Conservation (phyloP, 2,113 vertebrate genomes). For the Gambusia holbrooki region DNA sequence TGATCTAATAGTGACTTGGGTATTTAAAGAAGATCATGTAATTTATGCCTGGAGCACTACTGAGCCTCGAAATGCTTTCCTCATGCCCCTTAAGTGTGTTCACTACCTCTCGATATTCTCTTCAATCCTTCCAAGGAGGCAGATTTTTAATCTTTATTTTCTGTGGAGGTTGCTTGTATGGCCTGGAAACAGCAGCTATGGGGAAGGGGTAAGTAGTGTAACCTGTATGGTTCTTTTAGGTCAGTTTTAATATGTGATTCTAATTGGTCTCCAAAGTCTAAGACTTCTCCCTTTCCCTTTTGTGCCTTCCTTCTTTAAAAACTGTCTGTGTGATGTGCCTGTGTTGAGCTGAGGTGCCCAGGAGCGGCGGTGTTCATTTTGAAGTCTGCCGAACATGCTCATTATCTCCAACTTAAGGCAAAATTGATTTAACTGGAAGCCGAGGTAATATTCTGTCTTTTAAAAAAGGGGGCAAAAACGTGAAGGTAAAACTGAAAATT, state of each 20-base stretch:
- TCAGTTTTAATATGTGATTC: constrained; percentile 72
- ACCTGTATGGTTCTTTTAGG: constrained; percentile 47
- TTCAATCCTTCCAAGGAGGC: constrained; percentile 46
- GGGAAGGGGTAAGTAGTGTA: not conserved
- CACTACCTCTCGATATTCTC: constrained; percentile 18
- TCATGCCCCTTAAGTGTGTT: constrained; percentile 29
- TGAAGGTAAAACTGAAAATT: constrained; percentile 36
- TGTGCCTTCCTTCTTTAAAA: constrained; percentile 48
- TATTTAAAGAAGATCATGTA: constrained; percentile 51
- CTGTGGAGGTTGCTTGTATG: constrained; percentile 41
- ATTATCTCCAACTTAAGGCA: constrained; percentile 68
- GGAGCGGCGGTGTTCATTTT: constrained; percentile 63
- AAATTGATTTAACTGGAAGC: constrained; percentile 73
- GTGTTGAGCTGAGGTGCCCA: constrained; percentile 45
- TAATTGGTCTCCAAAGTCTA: constrained; percentile 77
- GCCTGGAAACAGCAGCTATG: constrained; percentile 29
- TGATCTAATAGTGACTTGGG: constrained; percentile 46
- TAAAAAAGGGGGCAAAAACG: not conserved
- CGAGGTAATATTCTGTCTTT: constrained; percentile 30
- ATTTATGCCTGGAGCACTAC: constrained; percentile 39
- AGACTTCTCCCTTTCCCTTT: constrained; percentile 29
- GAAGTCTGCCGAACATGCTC: constrained; percentile 62
- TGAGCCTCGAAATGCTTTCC: constrained; percentile 42
- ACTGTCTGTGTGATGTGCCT: constrained; percentile 63
- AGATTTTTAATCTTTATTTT: constrained; percentile 23